phyloP scores from a whole-genome alignment of 2,113 vertebrate genomes.

The Eidolon helvum region DNA sequence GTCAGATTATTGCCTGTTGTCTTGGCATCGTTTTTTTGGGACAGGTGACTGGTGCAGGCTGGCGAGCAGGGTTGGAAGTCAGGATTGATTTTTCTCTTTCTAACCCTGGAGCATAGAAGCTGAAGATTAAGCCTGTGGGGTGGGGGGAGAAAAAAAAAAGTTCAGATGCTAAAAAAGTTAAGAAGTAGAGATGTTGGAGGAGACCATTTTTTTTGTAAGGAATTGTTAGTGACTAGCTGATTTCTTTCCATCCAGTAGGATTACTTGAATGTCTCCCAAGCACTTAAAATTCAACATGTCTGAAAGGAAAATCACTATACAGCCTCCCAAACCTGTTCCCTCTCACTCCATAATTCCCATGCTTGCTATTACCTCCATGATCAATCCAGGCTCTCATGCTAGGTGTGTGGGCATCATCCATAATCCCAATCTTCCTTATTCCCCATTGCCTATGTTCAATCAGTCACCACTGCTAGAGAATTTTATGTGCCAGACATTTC shows the following conservation, averaged over 20 bases:
- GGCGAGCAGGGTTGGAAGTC: not conserved
- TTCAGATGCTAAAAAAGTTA: constrained; percentile 4
- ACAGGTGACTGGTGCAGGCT: not conserved
- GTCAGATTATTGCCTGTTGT: not conserved
- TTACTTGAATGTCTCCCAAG: not conserved
- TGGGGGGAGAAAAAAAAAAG: not conserved
- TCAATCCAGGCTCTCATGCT: not conserved
- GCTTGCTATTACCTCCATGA: not conserved
- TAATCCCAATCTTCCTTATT: not conserved
- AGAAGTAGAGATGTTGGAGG: not conserved
- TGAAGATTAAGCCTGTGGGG: constrained; percentile 48
- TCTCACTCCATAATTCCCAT: not conserved
- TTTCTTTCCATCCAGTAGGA: not conserved
- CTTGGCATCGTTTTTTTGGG: not conserved
- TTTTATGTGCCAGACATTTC: not conserved
- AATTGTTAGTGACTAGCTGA: not conserved
- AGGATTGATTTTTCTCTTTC: not conserved
- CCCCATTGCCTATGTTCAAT: not conserved
- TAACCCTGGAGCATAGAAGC: not conserved
- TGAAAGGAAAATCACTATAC: not conserved
- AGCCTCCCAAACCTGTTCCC: not conserved
- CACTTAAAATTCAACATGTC: not conserved
- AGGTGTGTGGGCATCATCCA: not conserved
- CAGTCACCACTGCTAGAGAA: not conserved
- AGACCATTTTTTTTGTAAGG: not conserved